Conservation (phyloP, 2,113 vertebrate genomes). For the Bos javanicus region DNA sequence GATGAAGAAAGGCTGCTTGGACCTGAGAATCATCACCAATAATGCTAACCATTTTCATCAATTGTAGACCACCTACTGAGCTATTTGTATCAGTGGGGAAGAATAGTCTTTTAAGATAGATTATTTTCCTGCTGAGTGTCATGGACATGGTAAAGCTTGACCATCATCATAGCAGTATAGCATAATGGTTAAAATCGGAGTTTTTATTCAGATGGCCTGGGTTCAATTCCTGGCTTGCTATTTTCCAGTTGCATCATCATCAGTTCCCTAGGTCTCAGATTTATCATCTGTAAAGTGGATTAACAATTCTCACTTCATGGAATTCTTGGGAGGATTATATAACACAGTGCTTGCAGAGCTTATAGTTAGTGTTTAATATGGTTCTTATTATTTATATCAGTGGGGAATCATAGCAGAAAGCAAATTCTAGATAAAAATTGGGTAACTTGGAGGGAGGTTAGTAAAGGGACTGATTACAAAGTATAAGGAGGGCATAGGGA, state of each 20-base stretch:
- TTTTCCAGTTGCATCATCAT: neutral
- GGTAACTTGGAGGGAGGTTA: neutral
- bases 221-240: neutral
- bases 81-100: neutral
- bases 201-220: neutral
- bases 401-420: neutral
- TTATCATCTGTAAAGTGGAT: neutral
- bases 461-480: neutral
- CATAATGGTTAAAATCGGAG: neutral
- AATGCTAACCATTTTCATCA: neutral
- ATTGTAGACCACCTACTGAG: neutral
- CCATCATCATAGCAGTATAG: neutral
- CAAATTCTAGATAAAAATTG: neutral
- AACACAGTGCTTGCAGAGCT: neutral
- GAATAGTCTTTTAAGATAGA: neutral
- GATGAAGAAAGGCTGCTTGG: neutral
- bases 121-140: neutral
- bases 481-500: neutral
- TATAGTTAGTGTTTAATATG: neutral
- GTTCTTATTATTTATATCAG: neutral
- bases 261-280: neutral
- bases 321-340: neutral
- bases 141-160: neutral
- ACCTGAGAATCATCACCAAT: neutral
- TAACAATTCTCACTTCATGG: neutral